Conservation (phyloP, 2,797 vertebrate species). For the Furcifer pardalis region DNA sequence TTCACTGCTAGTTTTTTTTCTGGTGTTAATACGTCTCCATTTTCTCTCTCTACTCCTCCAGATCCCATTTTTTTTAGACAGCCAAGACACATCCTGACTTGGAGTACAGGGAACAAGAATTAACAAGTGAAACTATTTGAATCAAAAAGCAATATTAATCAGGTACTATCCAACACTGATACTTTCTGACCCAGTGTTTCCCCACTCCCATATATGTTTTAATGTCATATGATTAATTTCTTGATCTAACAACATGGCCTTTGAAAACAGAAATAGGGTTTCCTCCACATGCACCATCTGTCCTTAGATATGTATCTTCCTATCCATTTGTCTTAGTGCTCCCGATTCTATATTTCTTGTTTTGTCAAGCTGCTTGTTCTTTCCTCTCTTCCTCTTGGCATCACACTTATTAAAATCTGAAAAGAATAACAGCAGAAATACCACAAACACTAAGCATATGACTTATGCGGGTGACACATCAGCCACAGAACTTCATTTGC, state of each 20-base stretch:
- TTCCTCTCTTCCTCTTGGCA: constrained; percentile 32
- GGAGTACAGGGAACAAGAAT: not conserved
- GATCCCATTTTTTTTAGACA: too few relatives aligned
- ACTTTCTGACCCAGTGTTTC: not conserved
- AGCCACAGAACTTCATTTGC: constrained; percentile 31
- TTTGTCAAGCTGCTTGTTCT: constrained; percentile 28
- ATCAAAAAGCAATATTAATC: not conserved
- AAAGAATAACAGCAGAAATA: constrained; percentile 37
- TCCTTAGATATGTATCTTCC: constrained; percentile 26
- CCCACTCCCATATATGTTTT: not conserved
- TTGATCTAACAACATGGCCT: constrained; percentile 2
- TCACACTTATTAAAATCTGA: constrained; percentile 48
- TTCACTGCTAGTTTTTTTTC: too few relatives aligned
- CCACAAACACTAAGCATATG: constrained; percentile 54
- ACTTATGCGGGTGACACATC: constrained; percentile 46
- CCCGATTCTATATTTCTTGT: constrained; percentile 39
- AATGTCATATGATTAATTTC: not conserved
- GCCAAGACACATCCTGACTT: not conserved
- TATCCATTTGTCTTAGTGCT: constrained; percentile 24
- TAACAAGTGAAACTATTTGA: too few relatives aligned
- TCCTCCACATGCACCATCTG: constrained; percentile 3
- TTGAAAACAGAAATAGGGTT: constrained; percentile 12
- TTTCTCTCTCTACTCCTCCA: too few relatives aligned
- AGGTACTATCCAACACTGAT: constrained; percentile 5
- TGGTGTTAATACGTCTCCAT: too few relatives aligned